A percentile compares a stretch with the other conserved stretches of the same genome.
Conservation (phyloP, 1,140 invertebrate genomes). For the Sitobion miscanthi region DNA sequence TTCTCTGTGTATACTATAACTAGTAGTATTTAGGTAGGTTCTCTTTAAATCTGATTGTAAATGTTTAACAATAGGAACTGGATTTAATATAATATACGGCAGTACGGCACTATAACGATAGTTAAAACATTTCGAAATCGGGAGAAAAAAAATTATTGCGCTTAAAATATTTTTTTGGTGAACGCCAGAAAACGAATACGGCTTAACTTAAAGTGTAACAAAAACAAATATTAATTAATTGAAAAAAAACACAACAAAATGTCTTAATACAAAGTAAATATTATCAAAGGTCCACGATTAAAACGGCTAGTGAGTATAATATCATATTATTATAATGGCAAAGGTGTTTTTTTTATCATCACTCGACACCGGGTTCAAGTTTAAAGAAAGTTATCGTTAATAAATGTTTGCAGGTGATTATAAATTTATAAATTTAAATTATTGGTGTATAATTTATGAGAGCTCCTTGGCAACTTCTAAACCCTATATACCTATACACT, state of each 20-base stretch:
- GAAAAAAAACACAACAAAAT: too few relatives aligned
- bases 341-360: not conserved
- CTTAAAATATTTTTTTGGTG: not conserved
- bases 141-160: not conserved
- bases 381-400: slow-evolving; percentile 15
- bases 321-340: not conserved
- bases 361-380: not conserved
- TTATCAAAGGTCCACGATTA: not conserved
- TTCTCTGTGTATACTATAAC: not conserved
- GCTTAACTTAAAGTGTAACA: not conserved
- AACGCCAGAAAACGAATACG: not conserved
- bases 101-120: not conserved
- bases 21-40: not conserved
- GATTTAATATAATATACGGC: not conserved
- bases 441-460: not conserved
- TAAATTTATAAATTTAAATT: not conserved
- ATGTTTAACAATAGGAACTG: not conserved
- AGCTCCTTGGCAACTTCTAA: not conserved
- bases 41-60: not conserved
- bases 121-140: not conserved
- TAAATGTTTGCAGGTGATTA: not conserved
- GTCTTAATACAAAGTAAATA: too few relatives aligned
- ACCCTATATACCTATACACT: not conserved
- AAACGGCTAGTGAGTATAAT: not conserved
- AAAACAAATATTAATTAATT: not conserved